Evolutionary conservation across 2,888 invertebrate species (phyloP), one percentile per base, ranked within the genome.

Genomic region (Drosophila mimica): DNA sequence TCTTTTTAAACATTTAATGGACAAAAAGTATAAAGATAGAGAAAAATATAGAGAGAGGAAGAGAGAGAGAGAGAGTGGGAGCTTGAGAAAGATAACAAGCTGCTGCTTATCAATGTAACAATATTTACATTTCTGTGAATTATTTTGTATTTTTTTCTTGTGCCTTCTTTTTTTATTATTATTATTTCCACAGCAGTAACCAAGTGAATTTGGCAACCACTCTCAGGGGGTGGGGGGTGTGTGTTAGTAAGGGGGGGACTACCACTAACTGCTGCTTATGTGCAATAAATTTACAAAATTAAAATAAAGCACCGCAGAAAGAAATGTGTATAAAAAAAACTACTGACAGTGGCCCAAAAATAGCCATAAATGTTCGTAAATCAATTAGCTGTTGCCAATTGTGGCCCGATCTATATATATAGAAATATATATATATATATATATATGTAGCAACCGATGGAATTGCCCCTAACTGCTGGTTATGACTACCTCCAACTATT

Each of bases 101-200:
- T 64, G 75, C 64, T 64, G 54, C 74, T 85, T 85, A 85, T 85
- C 85, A 84, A 75, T 85, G 85, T 85, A 82, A 84, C 83, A 88
- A 88, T 90, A 91, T 91, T 91, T 91, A 90, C 90, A 87, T 85
- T 87, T 87, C 87, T 81, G 72, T 76, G 85, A 79, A 79, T 74
- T 75, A 49, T 34, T n/a, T 70, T 46, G 51, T 52, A 70, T 75
- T 49, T 38, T 20, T 65, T 46, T 65, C 33, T 48, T 73, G 28
- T 66, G 34, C 46, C 49, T 70, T 48, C 46, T 59, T 70, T 74
- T 62, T 75, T 64, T 70, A 40, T 67, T 62, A 79, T 64, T 70
- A 40, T 67, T 81, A 60, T 69, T 67, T 54, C 72, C 49, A 58
- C 80, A 67, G 52, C 40, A 40, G 54, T 60, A 57, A 54, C 71